Evolutionary conservation across 1,140 invertebrate genomes (phyloP).

Genomic region (Ceratitis capitata): DNA sequence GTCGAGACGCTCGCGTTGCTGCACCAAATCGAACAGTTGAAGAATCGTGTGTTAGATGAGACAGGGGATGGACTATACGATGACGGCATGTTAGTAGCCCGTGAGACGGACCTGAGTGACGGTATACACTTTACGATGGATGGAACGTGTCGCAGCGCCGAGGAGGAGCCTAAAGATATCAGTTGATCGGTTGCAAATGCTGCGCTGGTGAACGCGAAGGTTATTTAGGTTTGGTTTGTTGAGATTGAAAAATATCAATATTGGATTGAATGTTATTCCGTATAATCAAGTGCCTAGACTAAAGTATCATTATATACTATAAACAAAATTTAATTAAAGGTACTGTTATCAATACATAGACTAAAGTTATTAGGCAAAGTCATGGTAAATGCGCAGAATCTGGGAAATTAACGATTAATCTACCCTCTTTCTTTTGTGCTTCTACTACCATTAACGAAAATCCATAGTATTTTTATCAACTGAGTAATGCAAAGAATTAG

Average conservation of each 20-base stretch:
- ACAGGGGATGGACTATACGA: conserved; percentile 56
- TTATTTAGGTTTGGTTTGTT: neutral
- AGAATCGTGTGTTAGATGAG: conserved; percentile 60
- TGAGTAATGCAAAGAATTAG: too few species aligned
- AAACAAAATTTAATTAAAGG: conserved; percentile 9
- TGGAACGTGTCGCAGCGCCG: neutral
- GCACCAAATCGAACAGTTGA: conserved; percentile 62
- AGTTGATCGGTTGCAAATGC: neutral
- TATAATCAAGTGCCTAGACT: conserved; percentile 35
- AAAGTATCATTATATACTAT: conserved; percentile 1
- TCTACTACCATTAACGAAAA: too few species aligned
- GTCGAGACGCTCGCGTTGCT: conserved; percentile 59
- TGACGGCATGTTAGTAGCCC: neutral
- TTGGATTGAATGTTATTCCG: neutral
- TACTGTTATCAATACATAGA: conserved; percentile 11
- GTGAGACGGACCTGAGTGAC: neutral
- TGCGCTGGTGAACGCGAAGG: neutral
- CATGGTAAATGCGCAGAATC: neutral
- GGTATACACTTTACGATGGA: neutral
- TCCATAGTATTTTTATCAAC: too few species aligned
- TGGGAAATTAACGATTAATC: too few species aligned
- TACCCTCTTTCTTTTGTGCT: too few species aligned
- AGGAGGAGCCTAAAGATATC: conserved; percentile 4
- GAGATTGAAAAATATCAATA: neutral
- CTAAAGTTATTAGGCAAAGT: neutral